Base-by-base conservation (phyloP, 2,113 vertebrate species). In the Leucosticte australis region DNA sequence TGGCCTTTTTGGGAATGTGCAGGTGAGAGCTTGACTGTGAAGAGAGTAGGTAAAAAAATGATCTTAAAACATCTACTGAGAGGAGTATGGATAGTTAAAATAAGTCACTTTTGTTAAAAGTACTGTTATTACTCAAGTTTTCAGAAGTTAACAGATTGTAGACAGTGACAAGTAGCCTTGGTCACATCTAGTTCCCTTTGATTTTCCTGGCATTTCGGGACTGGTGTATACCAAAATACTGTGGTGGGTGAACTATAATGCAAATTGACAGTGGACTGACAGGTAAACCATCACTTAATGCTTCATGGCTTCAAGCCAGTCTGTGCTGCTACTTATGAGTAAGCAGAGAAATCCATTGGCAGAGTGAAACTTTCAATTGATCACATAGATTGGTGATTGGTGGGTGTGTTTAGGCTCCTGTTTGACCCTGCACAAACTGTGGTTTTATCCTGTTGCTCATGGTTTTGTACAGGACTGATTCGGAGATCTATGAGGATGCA, bases 401-500 rank as follows among this genome's bases (percentile, higher is more conserved):
- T 65, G 37, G 22, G 22, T 44, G 53, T 65, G 50, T 87, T 89
- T 23, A 79, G 41, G 27, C 49, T 85, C 64, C 63, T 86, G 24
- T 53, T 63, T 78, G 59, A 55, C n/a, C 52, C n/a, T 75, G n/a
- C 28, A 57, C 33, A 89, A 62, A n/a, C 7, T 41, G 2, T 15
- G 11, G 28, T 78, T 84, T 65, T 88, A 28, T 41, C 33, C 28
- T 75, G 11, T 35, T 80, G 20, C n/a, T 9, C 8, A 0, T 88
- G 21, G 76, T 56, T 70, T 50, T 83, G 94, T 96, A 47, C 95
- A 99, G 99, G 98, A 99, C 99, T 47, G 99, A 99, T 97, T 99
- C 99, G 0, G 99, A 99, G 98, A 99, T 99, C 94, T 99, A 99
- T 8, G 99, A 99, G 93, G 99, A 99, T 92, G 99, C 99, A 1